Evolutionary conservation across 2,888 invertebrate species (phyloP), one percentile per base, ranked within the genome.

Genomic region (Archips crataeganus): DNA sequence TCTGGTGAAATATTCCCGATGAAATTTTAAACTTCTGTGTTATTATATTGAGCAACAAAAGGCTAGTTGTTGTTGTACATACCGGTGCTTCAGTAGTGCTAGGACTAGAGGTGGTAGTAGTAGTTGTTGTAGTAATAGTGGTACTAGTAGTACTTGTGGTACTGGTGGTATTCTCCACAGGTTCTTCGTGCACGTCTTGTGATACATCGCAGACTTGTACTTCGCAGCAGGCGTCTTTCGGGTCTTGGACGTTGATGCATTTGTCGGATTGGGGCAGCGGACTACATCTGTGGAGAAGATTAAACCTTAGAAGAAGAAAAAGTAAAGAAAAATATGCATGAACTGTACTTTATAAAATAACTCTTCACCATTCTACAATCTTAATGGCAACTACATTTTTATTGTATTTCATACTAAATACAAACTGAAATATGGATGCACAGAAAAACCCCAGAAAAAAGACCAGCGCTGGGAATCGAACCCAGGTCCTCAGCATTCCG

Each of bases 161-260:
- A 63, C 80, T 81, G 1, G 90, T 93, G 1, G 71, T 73, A 64
- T 91, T 92, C 3, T 93, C 90, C 0, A 77, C 73, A 0, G 90
- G 87, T 76, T 95, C 95, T 77, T 97, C 97, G 77, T 97, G 97
- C 69, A 95, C 97, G 77, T 97, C 97, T 32, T 97, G 94, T 0
- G 97, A 97, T 4, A 98, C 98, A 83, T 98, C 98, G 85, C 98
- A 98, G 3, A 98, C 95, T 75, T 98, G 97, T 76, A 98, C 95
- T 79, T 97, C 97, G 82, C 98, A 98, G 85, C 98, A 98, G 1
- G 96, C 92, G 85, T 98, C 98, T 68, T 96, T 96, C 0, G 97
- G 97, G 87, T 98, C 98, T 77, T 97, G 96, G 0, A 98, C 96
- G 81, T 97, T 96, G 60, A 98, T 97, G 85, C 98, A 98, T 83